phyloP scores from a whole-genome alignment of 2,888 invertebrate species.

The Synergus umbraculus region DNA sequence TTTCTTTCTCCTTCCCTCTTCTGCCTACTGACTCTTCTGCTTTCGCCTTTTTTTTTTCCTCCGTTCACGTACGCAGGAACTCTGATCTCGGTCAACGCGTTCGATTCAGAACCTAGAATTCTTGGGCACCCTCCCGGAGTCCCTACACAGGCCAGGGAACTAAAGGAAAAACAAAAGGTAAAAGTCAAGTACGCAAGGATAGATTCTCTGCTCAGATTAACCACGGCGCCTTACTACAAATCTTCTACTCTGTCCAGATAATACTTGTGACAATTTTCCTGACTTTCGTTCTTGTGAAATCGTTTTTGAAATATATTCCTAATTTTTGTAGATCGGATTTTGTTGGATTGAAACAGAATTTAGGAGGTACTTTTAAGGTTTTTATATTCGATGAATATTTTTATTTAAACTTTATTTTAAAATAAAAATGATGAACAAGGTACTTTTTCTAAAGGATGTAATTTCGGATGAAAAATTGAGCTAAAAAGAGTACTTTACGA shows the following conservation, averaged over 20 bases:
- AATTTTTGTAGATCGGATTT: neutral
- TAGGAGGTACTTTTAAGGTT: neutral
- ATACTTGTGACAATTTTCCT: slow-evolving; percentile 32
- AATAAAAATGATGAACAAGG: neutral
- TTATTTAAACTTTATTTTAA: no score
- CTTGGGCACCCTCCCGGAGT: slow-evolving; percentile 11
- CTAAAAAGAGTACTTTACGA: neutral
- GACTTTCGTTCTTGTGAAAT: neutral
- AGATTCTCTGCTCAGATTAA: slow-evolving; percentile 31
- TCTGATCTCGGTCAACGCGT: slow-evolving; percentile 39
- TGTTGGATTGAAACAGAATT: neutral
- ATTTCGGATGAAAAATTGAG: neutral
- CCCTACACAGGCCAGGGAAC: neutral
- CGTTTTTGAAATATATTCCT: neutral
- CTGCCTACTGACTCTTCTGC: slow-evolving; percentile 47
- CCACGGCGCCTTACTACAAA: slow-evolving; percentile 33
- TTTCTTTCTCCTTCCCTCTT: slow-evolving; percentile 54
- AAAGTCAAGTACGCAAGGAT: slow-evolving; percentile 36
- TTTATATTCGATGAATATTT: no score
- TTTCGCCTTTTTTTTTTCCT: slow-evolving; percentile 44
- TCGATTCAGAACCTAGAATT: slow-evolving; percentile 39
- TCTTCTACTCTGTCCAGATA: slow-evolving; percentile 31
- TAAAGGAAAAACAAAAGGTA: slow-evolving; percentile 30
- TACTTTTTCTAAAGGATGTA: neutral
- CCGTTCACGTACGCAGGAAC: slow-evolving; percentile 46